Base-by-base conservation (phyloP, 92 coral and sea anemone genomes). In the Paramuricea clavata region DNA sequence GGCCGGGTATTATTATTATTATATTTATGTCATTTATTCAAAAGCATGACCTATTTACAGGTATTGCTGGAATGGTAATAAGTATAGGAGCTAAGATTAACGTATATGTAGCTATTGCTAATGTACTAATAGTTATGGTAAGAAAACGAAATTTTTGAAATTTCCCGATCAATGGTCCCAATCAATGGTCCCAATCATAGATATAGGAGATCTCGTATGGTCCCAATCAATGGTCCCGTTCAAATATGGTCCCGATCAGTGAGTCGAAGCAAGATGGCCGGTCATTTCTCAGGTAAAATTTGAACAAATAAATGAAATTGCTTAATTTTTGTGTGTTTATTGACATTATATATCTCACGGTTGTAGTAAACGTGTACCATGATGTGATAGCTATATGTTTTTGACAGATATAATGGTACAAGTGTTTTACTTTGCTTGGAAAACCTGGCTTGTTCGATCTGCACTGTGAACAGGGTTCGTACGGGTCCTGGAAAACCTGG, bases 231-330 rank as follows among this genome's bases (percentile, higher is more conserved):
- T 56, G 64, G 26, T n/a, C n/a, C n/a, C n/a, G n/a, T n/a, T n/a
- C n/a, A 56, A 25, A 56, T 21, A 16, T 21, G 25, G 1, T 21
- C 15, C 23, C 7, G 17, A 1, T 31, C 31, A 60, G 23, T 26
- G 6, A 27, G 0, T 28, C 5, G 41, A 85, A 69, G 62, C 94
- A 93, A 92, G 88, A 96, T 96, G 99, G 99, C 99, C 87, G 99
- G 99, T 17, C 99, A 96, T 81, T 96, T 96, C 72, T 96, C 99
- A 89, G 98, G 98, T 95, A 62, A 70, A 89, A 70, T 72, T 69
- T 10, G 39, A 25, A 1, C 27, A 60, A 60, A 5, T n/a, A n/a
- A 39, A 39, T 4, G 5, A 39, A 39, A 10, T 65, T 65, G 39
- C 22, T 65, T 28, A 26, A 28, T 65, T 27, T 31, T 39, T 65